Base-by-base conservation (phyloP, 2,113 vertebrate species). In the Esox niger region DNA sequence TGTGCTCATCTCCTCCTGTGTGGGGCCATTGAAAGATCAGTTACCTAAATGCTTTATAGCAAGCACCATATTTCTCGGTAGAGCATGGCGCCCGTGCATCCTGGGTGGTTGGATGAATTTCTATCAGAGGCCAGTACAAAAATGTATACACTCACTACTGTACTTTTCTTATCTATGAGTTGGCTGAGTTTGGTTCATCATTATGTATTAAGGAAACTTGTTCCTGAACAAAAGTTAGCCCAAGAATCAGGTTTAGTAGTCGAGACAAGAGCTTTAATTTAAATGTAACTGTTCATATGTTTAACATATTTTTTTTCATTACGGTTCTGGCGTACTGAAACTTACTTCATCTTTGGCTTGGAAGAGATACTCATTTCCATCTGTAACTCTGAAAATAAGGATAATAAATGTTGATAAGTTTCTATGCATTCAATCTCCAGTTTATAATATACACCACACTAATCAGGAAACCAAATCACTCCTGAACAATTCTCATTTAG, bases 281-380 rank as follows among this genome's bases (percentile, higher is more conserved):
- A 33, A 33, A 33, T 8, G 32, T 4, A 8, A 9, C 10, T 8
- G 7, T 33, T 33, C 7, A n/a, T n/a, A 17, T 49, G 46, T 49
- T n/a, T 54, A 3, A 54, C 49, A 21, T 13, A 38, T 13, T 15
- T 1, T 38, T 15, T 38, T 38, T n/a, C n/a, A n/a, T n/a, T n/a
- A n/a, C n/a, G n/a, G n/a, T 38, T 38, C 4, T 38, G 35, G 35
- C 35, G 9, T 38, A 38, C 35, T 15, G 2, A 38, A 49, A 20
- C 95, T 95, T 88, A 98, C 96, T 56, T 98, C 96, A 0, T 98
- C 96, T 95, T 98, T 98, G 96, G 95, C 96, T 95, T 98, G 97
- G 91, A 98, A 98, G 90, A 98, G 93, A 90, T 94, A 98, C 88
- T 98, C 95, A 4, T 98, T 98, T 82, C 97, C 97, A 81, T 98